Evolutionary conservation across 2,888 invertebrate genomes (phyloP).

Genomic region (Heliconius charithonia): DNA sequence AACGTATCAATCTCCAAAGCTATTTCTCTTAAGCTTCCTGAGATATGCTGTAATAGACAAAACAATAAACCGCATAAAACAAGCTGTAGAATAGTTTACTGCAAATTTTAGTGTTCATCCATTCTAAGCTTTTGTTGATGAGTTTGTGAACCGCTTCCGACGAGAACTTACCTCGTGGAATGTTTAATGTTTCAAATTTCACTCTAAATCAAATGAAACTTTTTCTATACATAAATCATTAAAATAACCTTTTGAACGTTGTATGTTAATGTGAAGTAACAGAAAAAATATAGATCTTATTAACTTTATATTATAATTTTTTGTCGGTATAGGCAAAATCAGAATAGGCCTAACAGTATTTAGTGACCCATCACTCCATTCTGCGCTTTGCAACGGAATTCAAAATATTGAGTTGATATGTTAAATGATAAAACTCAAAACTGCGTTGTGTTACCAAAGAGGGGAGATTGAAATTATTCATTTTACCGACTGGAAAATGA

Average conservation of each 20-base stretch:
- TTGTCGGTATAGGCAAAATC: too few species aligned
- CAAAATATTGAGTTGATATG: neutral
- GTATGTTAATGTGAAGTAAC: neutral
- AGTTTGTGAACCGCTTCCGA: slow-evolving; percentile 10
- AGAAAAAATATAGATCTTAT: neutral
- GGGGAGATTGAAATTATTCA: neutral
- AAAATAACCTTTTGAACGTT: neutral
- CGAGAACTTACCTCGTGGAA: neutral
- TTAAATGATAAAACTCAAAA: neutral
- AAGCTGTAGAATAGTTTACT: neutral
- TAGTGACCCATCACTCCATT: too few species aligned
- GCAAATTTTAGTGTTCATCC: slow-evolving; percentile 14
- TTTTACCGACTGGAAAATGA: neutral
- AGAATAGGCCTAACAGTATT: too few species aligned
- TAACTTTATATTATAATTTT: neutral
- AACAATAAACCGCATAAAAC: neutral
- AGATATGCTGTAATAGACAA: neutral
- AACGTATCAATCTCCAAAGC: neutral
- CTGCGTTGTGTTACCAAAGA: neutral
- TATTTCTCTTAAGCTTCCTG: neutral
- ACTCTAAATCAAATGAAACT: neutral
- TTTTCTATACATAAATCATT: neutral
- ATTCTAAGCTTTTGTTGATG: slow-evolving; percentile 5
- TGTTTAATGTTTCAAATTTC: neutral
- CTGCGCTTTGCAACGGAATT: too few species aligned